Conservation (phyloP, 1,140 invertebrate species). For the Bombus haemorrhoidalis region DNA sequence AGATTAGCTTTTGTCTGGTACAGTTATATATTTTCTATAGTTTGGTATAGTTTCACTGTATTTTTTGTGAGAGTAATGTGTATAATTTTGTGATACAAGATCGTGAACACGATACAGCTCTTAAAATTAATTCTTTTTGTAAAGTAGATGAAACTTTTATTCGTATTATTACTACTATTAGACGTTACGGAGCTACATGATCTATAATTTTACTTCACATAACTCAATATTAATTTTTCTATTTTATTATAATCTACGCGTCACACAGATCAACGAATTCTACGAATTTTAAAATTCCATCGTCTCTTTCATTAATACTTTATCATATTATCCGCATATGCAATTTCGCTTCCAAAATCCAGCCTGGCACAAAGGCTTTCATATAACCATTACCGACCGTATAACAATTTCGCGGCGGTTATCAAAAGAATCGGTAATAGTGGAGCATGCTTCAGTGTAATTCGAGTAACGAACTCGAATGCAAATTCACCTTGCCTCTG, state of each 20-base stretch:
- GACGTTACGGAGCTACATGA: too few species aligned
- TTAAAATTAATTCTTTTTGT: too few species aligned
- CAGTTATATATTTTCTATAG: too few species aligned
- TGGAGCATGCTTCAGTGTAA: neutral
- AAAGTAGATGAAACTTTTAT: too few species aligned
- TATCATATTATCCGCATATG: neutral
- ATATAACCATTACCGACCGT: too few species aligned
- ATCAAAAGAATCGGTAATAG: slow-evolving; percentile 4
- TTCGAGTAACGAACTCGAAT: neutral
- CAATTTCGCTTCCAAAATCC: neutral
- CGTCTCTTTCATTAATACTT: neutral
- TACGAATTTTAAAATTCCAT: neutral
- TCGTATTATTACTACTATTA: too few species aligned
- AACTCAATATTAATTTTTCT: neutral
- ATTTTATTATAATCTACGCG: neutral
- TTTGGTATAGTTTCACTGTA: too few species aligned
- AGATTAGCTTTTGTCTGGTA: too few species aligned
- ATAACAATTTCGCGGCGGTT: neutral
- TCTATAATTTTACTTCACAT: too few species aligned
- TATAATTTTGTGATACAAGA: too few species aligned
- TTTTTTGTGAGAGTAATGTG: too few species aligned
- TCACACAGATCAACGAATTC: neutral
- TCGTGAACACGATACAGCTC: too few species aligned
- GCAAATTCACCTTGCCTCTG: neutral
- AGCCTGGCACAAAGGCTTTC: neutral